Evolutionary conservation across 1,140 invertebrate genomes (phyloP).

Genomic region (Hylyphantes graminicola): DNA sequence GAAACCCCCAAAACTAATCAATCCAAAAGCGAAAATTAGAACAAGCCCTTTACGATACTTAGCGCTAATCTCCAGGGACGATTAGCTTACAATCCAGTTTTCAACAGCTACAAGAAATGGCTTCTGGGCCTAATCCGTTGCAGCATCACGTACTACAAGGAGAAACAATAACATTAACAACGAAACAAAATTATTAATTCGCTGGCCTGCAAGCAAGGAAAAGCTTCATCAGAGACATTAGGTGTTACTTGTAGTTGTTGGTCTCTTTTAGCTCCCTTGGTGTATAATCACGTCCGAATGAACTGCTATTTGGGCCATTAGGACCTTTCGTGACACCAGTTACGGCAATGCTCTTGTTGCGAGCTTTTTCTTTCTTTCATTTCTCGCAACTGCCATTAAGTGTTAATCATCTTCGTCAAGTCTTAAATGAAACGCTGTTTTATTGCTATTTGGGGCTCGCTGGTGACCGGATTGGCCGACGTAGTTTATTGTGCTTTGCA

Average conservation of each 20-base stretch:
- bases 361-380: neutral
- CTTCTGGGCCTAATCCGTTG: neutral
- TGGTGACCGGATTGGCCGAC: too few relatives aligned
- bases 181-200: constrained; percentile 19
- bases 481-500: too few relatives aligned
- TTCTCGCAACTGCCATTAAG: neutral
- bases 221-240: constrained; percentile 30
- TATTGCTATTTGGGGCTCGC: too few relatives aligned
- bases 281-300: constrained; percentile 31
- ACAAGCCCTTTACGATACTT: neutral
- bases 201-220: constrained; percentile 8
- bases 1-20: neutral
- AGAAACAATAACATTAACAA: constrained; percentile 3
- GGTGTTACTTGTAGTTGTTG: neutral
- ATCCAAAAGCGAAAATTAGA: neutral
- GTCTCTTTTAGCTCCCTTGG: neutral
- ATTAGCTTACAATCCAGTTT: constrained; percentile 22
- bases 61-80: constrained; percentile 16
- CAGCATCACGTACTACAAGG: neutral
- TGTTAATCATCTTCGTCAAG: constrained; percentile 32
- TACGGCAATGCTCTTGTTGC: neutral
- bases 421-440: neutral
- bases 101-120: constrained; percentile 20
- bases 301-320: constrained; percentile 27
- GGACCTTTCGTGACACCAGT: constrained; percentile 15